A percentile compares a stretch with the other conserved stretches of the same genome.
These are phyloP conservation scores for Cordilura impudica DNA, from an alignment of 2,888 invertebrate species.

Conservation along the genomic window DNA sequence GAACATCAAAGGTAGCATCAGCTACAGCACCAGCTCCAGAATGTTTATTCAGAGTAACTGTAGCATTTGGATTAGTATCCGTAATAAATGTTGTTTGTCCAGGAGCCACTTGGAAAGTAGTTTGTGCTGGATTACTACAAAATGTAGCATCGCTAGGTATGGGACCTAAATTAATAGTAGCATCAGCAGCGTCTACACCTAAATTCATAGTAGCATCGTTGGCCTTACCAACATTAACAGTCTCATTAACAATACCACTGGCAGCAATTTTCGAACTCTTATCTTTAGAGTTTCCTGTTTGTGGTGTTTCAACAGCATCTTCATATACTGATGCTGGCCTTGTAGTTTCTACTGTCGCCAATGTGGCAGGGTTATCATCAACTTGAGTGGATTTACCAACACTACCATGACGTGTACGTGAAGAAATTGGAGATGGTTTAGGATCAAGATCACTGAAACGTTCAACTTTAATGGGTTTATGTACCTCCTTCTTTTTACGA, in stretches of 20 bases:
- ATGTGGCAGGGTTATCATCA: slow-evolving; percentile 11
- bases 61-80: slow-evolving; percentile 66
- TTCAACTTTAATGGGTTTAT: slow-evolving; percentile 74
- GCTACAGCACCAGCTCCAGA: slow-evolving; percentile 21
- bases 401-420: slow-evolving; percentile 71
- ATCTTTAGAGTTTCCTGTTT: slow-evolving; percentile 18
- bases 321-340: slow-evolving; percentile 75
- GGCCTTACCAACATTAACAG: slow-evolving; percentile 28
- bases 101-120: slow-evolving; percentile 64
- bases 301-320: slow-evolving; percentile 74
- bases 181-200: slow-evolving; percentile 40
- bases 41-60: slow-evolving; percentile 61
- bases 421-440: slow-evolving; percentile 65
- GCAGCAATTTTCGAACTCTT: not conserved
- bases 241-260: slow-evolving; percentile 29
- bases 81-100: slow-evolving; percentile 67
- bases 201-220: slow-evolving; percentile 61
- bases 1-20: slow-evolving; percentile 68
- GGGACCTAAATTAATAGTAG: slow-evolving; percentile 56
- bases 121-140: slow-evolving; percentile 63
- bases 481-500: slow-evolving; percentile 68
- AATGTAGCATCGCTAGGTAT: slow-evolving; percentile 67
- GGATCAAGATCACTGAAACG: slow-evolving; percentile 71
- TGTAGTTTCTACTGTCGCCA: slow-evolving; percentile 23
- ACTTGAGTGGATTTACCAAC: slow-evolving; percentile 21